Base-by-base conservation (phyloP, 92 coral and sea anemone genomes). In the Muricea muricata region DNA sequence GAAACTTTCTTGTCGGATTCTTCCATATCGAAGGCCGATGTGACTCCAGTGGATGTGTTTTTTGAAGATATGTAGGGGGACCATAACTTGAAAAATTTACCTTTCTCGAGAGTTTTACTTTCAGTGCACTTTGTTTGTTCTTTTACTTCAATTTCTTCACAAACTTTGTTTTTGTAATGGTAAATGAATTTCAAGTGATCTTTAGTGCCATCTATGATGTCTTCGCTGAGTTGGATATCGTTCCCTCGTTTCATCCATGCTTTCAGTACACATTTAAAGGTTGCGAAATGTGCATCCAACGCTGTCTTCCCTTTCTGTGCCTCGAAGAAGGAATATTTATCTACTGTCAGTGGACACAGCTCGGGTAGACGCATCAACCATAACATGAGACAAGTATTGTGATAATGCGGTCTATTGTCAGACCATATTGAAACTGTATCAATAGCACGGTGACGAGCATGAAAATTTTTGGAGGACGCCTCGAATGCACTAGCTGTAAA, bases 261-360 rank as follows among this genome's bases (percentile, higher is more conserved):
- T 18, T 41, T 68, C 24, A 82, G 42, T 5, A 57, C 78, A 69
- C 68, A 67, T 58, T 82, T 82, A 45, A 82, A 82, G 17, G 86
- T 82, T 0, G 86, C 86, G 45, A 82, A 82, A 21, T 82, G 86
- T 24, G 86, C 66, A 42, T 82, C 86, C 21, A 82, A 47, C 12
- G 79, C 50, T 82, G 86, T 82, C 35, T 82, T 69, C 31, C 79
- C 86, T 68, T 82, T 82, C 31, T 82, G 86, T 26, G 79, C 86
- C 50, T 82, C 68, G 50, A 82, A 82, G 47, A 82, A 70, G 25
- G 86, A 82, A n/a, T 69, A 82, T 6, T 57, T 76, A 1, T 56
- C 58, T 11, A 82, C 30, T 4, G 66, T 18, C 55, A 82, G 66
- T 11, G n/a, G 7, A 14, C 65, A 67, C 2, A 66, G 25, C 13